phyloP scores from a whole-genome alignment of 2,113 vertebrate species.

The Vicugna pacos region DNA sequence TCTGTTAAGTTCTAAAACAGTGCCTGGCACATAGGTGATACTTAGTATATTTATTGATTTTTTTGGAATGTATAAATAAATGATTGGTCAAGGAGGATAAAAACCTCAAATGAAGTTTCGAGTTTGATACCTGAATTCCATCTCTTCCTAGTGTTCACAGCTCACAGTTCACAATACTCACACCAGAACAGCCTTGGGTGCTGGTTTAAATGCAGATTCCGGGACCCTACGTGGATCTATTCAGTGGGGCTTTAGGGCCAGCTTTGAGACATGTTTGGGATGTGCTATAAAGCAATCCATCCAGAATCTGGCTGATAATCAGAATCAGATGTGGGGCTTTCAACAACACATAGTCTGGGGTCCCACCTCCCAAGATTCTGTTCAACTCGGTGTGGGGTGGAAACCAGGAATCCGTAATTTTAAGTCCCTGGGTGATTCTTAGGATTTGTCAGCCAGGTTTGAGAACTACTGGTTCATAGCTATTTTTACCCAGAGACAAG shows the following conservation, averaged over 20 bases:
- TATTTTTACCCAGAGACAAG: neutral
- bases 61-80: neutral
- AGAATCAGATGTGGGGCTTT: neutral
- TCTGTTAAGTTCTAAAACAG: neutral
- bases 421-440: neutral
- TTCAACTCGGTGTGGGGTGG: neutral
- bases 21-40: neutral
- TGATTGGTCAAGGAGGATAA: neutral
- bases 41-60: neutral
- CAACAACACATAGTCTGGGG: neutral
- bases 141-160: neutral
- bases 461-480: neutral
- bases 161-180: neutral
- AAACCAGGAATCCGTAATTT: neutral
- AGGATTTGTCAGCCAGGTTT: neutral
- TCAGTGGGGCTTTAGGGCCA: neutral
- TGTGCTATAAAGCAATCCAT: neutral
- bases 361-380: neutral
- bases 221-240: neutral
- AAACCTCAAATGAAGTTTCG: neutral
- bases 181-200: neutral
- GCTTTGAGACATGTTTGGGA: neutral
- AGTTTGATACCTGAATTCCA: neutral
- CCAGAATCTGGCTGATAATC: constrained; percentile 5
- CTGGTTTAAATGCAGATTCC: neutral